These are phyloP conservation scores for Phymatocera aterrima DNA, from an alignment of 2,888 invertebrate species.

Conservation along the genomic window DNA sequence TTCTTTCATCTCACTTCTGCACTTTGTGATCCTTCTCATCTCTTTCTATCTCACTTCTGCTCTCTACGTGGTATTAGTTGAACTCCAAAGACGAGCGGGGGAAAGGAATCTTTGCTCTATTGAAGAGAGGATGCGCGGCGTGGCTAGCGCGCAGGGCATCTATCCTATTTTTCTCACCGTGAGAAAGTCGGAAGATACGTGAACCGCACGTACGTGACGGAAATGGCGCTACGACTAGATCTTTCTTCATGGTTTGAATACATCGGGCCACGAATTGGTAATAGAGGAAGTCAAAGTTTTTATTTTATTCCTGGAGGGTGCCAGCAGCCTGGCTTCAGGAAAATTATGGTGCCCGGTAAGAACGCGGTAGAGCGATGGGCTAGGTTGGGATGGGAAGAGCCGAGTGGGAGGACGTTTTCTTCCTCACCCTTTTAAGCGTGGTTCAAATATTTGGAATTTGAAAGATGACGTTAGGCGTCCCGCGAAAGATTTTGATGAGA, in stretches of 20 bases:
- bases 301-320: constrained; percentile 37
- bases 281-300: constrained; percentile 62
- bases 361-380: constrained; percentile 13
- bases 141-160: constrained; percentile 3
- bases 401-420: constrained; percentile 4
- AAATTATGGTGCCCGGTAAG: constrained; percentile 27
- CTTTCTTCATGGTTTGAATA: constrained; percentile 53
- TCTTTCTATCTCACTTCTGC: neutral
- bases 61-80: constrained; percentile 38
- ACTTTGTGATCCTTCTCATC: neutral
- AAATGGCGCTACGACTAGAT: constrained; percentile 27
- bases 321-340: constrained; percentile 26
- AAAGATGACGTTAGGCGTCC: neutral
- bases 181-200: constrained; percentile 9
- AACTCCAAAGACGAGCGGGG: constrained; percentile 54
- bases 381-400: neutral
- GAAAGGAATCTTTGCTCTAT: constrained; percentile 58
- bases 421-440: constrained; percentile 20
- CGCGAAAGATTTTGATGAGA: constrained; percentile 32
- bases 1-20: neutral
- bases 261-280: constrained; percentile 65
- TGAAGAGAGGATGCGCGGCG: neutral
- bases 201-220: neutral
- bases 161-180: constrained; percentile 26
- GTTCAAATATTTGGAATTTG: constrained; percentile 13